These are phyloP conservation scores for Eucriotettix oculatus DNA, from an alignment of 2,888 invertebrate genomes.

Conservation along the genomic window DNA sequence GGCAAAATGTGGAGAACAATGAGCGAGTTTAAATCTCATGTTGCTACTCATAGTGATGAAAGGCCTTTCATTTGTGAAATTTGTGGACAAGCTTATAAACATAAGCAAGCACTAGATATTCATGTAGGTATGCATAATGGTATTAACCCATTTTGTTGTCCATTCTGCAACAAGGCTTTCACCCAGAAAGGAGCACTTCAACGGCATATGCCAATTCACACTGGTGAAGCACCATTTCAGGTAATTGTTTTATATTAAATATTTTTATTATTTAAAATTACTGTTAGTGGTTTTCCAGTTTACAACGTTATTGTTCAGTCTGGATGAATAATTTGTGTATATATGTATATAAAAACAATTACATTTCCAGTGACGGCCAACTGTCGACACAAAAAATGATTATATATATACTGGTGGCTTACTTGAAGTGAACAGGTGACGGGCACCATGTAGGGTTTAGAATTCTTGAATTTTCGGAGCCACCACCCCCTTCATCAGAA, in stretches of 20 bases:
- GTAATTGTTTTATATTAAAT: slow-evolving; percentile 18
- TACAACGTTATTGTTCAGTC: no score
- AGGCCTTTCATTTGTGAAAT: slow-evolving; percentile 29
- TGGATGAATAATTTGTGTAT: no score
- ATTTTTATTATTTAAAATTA: neutral
- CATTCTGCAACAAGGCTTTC: slow-evolving; percentile 40
- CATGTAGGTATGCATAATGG: slow-evolving; percentile 41
- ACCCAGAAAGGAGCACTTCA: slow-evolving; percentile 43
- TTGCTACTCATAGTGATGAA: slow-evolving; percentile 18
- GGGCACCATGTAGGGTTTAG: no score
- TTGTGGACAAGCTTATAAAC: slow-evolving; percentile 43
- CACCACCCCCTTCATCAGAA: no score
- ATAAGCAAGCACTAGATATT: slow-evolving; percentile 41
- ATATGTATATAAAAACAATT: no score
- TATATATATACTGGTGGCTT: no score
- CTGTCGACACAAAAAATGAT: no score
- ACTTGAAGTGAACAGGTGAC: no score
- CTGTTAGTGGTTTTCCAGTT: neutral
- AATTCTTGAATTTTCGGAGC: no score
- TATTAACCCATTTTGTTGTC: slow-evolving; percentile 28
- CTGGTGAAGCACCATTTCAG: slow-evolving; percentile 36
- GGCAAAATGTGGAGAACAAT: slow-evolving; percentile 19
- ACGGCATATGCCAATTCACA: slow-evolving; percentile 42
- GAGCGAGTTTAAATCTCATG: slow-evolving; percentile 20
- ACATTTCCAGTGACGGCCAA: no score